Percentiles rank a stretch among this genome's conserved stretches.
phyloP scores from a whole-genome alignment of 2,888 invertebrate genomes.

The Nephrotoma guestfalica region DNA sequence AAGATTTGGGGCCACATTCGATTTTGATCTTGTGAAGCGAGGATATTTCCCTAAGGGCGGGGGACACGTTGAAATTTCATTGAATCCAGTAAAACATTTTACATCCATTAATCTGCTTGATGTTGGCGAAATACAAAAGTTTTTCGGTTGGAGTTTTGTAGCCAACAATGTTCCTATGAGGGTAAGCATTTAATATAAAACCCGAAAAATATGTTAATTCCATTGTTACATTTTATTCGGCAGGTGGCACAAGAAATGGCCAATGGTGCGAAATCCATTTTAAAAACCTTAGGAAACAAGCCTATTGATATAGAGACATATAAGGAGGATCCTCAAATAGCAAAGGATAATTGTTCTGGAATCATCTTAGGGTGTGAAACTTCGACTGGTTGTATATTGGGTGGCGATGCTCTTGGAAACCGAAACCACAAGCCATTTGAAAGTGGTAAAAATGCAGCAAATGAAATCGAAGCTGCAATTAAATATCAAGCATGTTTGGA shows the following conservation, averaged over 20 bases:
- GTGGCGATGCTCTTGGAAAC: constrained; percentile 48
- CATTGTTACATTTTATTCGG: constrained; percentile 9
- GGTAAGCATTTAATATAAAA: constrained; percentile 27
- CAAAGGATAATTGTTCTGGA: constrained; percentile 55
- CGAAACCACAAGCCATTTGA: constrained; percentile 29
- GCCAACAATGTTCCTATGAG: constrained; percentile 57
- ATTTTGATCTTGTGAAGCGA: constrained; percentile 46
- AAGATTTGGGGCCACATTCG: constrained; percentile 60
- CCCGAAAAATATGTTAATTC: not conserved
- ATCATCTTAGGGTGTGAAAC: constrained; percentile 49
- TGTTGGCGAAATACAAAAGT: constrained; percentile 42
- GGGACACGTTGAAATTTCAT: constrained; percentile 53
- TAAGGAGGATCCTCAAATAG: constrained; percentile 47
- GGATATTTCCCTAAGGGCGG: constrained; percentile 80
- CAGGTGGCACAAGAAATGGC: constrained; percentile 47
- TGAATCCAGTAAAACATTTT: constrained; percentile 42
- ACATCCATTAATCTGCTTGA: constrained; percentile 41
- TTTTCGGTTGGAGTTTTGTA: constrained; percentile 64
- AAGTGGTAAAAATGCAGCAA: constrained; percentile 45
- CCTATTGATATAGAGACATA: constrained; percentile 43
- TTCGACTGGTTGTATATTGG: constrained; percentile 45
- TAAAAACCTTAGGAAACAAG: constrained; percentile 18
- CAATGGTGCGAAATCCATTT: constrained; percentile 39
- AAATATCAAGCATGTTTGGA: constrained; percentile 47
- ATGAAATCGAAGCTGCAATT: constrained; percentile 38